Evolutionary conservation across 1,140 invertebrate genomes (phyloP).

Genomic region (Papilio polyxenes): DNA sequence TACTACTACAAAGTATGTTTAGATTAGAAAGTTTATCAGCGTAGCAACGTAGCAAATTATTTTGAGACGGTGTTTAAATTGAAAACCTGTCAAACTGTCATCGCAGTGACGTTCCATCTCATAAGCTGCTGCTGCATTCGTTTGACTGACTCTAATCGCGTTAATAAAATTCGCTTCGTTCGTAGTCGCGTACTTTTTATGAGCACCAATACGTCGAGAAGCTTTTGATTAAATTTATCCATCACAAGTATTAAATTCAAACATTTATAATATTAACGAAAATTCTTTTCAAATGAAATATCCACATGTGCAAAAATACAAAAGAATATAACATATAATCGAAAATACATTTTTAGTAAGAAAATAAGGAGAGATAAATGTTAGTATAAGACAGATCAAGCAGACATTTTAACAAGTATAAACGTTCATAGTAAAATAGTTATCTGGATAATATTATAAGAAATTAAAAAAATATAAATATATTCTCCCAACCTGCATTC

Average conservation of each 20-base stretch:
- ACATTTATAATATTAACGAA: background rate
- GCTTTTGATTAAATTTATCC: slow-evolving; percentile 15
- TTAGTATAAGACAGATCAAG: too few relatives aligned
- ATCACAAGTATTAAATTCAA: slow-evolving; percentile 2
- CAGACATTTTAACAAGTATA: background rate
- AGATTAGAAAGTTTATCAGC: slow-evolving; percentile 12
- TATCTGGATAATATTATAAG: background rate
- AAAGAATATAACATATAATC: too few relatives aligned
- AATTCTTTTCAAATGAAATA: background rate
- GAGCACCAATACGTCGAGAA: background rate
- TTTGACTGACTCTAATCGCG: slow-evolving; percentile 30
- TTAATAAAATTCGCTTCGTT: slow-evolving; percentile 28
- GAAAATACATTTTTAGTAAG: too few relatives aligned
- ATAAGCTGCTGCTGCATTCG: slow-evolving; percentile 23
- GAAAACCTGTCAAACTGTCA: slow-evolving; percentile 28
- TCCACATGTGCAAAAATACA: background rate
- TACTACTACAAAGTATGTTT: background rate
- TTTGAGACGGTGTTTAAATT: background rate
- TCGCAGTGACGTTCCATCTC: background rate
- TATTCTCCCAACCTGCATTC: background rate
- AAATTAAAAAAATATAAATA: background rate
- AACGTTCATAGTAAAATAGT: background rate
- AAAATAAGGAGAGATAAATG: too few relatives aligned
- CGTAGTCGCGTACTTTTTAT: slow-evolving; percentile 2
- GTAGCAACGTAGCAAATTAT: slow-evolving; percentile 17